Percentiles rank a stretch among this genome's conserved stretches.
phyloP scores from a whole-genome alignment of 2,113 vertebrate species.

The Sylvietta virens region DNA sequence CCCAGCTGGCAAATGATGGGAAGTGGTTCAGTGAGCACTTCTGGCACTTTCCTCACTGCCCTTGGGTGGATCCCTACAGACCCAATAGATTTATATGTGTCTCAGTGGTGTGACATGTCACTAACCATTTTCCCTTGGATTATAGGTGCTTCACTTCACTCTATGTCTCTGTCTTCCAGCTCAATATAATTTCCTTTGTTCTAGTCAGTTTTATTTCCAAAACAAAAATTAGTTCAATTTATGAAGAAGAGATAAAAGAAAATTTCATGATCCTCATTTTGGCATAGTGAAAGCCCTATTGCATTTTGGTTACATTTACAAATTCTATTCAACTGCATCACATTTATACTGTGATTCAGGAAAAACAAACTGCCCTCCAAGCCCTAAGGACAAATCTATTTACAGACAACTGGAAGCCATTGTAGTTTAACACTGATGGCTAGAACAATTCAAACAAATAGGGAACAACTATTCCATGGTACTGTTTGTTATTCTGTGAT shows the following conservation, averaged over 20 bases:
- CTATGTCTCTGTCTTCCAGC: neutral
- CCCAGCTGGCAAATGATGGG: accelerated
- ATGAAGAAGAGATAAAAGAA: neutral
- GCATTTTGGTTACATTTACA: conserved; percentile 8
- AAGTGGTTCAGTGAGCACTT: neutral
- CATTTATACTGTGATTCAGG: conserved; percentile 51
- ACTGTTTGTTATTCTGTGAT: neutral
- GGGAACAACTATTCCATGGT: neutral
- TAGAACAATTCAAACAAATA: conserved; percentile 36
- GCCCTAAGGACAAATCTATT: conserved; percentile 39
- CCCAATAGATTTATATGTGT: neutral
- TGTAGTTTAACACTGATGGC: neutral
- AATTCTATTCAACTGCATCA: conserved; percentile 25
- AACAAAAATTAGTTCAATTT: conserved; percentile 37
- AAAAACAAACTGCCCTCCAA: conserved; percentile 49
- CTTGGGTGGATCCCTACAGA: neutral
- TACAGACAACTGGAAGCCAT: conserved; percentile 39
- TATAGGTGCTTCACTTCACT: neutral
- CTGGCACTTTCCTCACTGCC: neutral
- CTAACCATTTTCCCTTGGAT: neutral
- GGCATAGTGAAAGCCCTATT: neutral
- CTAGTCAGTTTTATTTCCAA: neutral
- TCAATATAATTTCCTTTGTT: neutral
- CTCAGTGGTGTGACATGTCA: neutral
- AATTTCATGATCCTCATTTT: conserved; percentile 9